A percentile compares a stretch with the other conserved stretches of the same genome.
Conservation (phyloP, 2,888 invertebrate species). For the Diarsia mendica region DNA sequence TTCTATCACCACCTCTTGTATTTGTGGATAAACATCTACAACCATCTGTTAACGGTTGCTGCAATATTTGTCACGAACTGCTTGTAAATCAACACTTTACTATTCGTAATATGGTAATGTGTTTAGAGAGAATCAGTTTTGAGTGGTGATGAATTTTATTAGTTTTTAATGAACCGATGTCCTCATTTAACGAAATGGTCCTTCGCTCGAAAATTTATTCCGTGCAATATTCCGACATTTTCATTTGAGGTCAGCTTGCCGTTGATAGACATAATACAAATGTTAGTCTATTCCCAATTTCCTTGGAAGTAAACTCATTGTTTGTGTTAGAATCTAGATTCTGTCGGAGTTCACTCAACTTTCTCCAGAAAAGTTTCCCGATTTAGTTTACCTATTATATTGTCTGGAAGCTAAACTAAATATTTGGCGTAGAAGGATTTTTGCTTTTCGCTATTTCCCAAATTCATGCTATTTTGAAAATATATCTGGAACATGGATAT, state of each 20-base stretch:
- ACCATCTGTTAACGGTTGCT: neutral
- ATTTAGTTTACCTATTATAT: constrained; percentile 24
- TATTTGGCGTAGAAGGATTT: constrained; percentile 16
- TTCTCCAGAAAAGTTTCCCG: constrained; percentile 17
- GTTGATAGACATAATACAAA: constrained; percentile 26
- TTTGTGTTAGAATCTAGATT: constrained; percentile 42
- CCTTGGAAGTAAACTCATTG: constrained; percentile 24
- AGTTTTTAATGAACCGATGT: constrained; percentile 38
- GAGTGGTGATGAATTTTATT: constrained; percentile 28
- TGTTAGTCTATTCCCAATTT: constrained; percentile 29
- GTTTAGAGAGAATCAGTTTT: constrained; percentile 26
- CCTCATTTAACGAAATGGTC: constrained; percentile 33
- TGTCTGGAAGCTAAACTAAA: constrained; percentile 27
- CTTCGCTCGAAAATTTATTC: constrained; percentile 32
- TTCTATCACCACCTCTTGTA: constrained; percentile 9
- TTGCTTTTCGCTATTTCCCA: neutral
- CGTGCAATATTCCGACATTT: constrained; percentile 32
- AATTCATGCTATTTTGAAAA: neutral
- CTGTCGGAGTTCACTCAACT: constrained; percentile 41
- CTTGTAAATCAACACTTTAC: constrained; percentile 11
- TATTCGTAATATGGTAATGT: constrained; percentile 32
- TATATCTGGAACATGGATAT: neutral
- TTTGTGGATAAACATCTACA: neutral
- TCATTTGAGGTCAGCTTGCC: constrained; percentile 39
- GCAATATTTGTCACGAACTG: constrained; percentile 15